Base-by-base conservation (phyloP, 2,888 invertebrate species). In the Calliopum simillimum region DNA sequence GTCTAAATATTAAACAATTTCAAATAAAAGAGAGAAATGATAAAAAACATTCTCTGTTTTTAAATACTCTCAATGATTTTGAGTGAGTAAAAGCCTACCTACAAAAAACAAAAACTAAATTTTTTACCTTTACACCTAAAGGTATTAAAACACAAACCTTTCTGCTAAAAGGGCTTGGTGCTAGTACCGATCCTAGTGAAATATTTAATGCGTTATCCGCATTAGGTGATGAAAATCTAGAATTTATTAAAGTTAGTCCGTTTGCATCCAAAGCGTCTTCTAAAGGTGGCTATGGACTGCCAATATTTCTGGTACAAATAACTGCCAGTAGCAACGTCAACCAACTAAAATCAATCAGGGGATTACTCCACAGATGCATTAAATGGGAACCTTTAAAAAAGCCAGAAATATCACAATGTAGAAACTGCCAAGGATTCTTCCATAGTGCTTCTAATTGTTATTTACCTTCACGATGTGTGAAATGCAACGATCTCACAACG, bases 281-380 rank as follows among this genome's bases (percentile, higher is more conserved):
- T 55, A 23, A 19, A 25, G 59, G 59, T n/a, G 64, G 43, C 25
- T 46, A 61, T 3, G 47, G 19, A 5, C 63, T 73, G 1, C 59
- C 68, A 55, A 64, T 68, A 0, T 73, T 67, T 46, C 41, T 73
- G 16, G 69, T 73, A 11, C 63, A 73, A 66, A 66, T 73, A 43
- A 71, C 33, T 14, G 44, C 47, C 5, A 68, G 71, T 19, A 70
- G 71, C 19, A 68, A 59, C 21, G 25, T 71, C 13, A 70, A 68
- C 44, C 63, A 65, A 12, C 67, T 72, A n/a, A 74, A 72, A 64
- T 16, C 51, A 49, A 70, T 71, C 14, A 71, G 46, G 5, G 46
- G 53, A 4, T 49, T 71, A 12, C 23, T 72, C 1, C 46, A 69
- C 12, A 46, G 67, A 12, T 69, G 66, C 4, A 49, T 74, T 12